Conservation (phyloP, 2,888 invertebrate species). For the Acleris literana region DNA sequence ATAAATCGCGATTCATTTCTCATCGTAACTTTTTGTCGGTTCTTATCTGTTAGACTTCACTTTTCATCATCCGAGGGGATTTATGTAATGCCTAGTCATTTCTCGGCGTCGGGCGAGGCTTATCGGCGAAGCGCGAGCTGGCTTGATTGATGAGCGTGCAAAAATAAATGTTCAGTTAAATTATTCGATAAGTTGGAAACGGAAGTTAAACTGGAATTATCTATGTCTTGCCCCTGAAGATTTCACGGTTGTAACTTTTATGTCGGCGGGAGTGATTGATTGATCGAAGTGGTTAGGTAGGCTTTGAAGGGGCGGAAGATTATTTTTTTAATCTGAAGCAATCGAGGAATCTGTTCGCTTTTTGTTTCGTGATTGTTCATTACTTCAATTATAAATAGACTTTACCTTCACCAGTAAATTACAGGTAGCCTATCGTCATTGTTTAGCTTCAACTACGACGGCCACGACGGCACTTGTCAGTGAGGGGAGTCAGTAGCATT, state of each 20-base stretch:
- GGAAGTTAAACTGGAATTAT: conserved; percentile 85
- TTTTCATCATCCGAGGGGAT: conserved; percentile 85
- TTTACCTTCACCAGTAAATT: no score
- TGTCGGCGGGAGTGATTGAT: conserved; percentile 76
- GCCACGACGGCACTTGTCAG: conserved; percentile 47
- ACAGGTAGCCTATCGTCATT: no score
- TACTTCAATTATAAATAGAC: no score
- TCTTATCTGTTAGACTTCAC: conserved; percentile 85
- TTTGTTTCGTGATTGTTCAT: not conserved
- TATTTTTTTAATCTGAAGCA: conserved; percentile 40
- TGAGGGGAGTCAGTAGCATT: conserved; percentile 53
- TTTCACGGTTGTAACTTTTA: conserved; percentile 79
- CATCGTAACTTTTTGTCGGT: conserved; percentile 85
- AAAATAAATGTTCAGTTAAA: conserved; percentile 85
- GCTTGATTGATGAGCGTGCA: conserved; percentile 85
- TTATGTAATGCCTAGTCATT: conserved; percentile 85
- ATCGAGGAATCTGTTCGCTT: conserved; percentile 9
- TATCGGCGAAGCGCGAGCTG: conserved; percentile 80
- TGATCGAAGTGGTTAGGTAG: conserved; percentile 54
- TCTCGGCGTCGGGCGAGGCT: conserved; percentile 84
- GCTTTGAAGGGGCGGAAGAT: conserved; percentile 40
- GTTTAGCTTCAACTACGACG: conserved; percentile 36
- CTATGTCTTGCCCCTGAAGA: conserved; percentile 83
- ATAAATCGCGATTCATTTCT: conserved; percentile 85
- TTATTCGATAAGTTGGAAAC: conserved; percentile 85